phyloP scores from a whole-genome alignment of 2,888 invertebrate species.

The Apotomis betuletana region DNA sequence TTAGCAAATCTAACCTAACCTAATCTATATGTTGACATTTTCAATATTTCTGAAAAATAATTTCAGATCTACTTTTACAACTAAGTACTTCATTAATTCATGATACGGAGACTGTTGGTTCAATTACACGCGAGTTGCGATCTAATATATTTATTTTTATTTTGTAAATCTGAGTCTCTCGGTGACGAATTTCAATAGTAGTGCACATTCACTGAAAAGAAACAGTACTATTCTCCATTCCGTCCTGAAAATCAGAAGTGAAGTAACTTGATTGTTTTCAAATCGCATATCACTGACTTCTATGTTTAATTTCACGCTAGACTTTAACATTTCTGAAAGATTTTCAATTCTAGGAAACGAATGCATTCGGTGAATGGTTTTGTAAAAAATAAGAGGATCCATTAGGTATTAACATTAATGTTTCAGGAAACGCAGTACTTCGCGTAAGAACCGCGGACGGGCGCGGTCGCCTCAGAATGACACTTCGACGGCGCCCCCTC shows the following conservation, averaged over 20 bases:
- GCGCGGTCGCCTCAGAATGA: conserved; percentile 69
- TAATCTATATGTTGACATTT: no score
- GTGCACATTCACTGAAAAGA: conserved; percentile 17
- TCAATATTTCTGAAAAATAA: not conserved
- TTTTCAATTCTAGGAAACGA: no score
- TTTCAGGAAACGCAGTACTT: conserved; percentile 57
- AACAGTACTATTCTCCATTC: not conserved
- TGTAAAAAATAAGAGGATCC: no score
- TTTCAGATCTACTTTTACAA: conserved; percentile 47
- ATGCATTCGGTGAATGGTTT: no score
- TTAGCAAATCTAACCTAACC: no score
- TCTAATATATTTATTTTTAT: conserved; percentile 12
- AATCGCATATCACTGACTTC: conserved; percentile 28
- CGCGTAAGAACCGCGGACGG: conserved; percentile 71
- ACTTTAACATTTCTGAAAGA: conserved; percentile 2
- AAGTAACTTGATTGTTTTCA: conserved; percentile 28
- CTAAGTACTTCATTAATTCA: conserved; percentile 51
- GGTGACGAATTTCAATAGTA: conserved; percentile 7
- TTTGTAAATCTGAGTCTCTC: conserved; percentile 2
- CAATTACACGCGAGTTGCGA: conserved; percentile 10
- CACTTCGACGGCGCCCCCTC: conserved; percentile 51
- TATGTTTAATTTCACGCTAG: conserved; percentile 42
- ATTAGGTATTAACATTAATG: no score
- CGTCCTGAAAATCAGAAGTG: conserved; percentile 23
- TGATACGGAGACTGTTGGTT: conserved; percentile 43